Conservation (phyloP, 2,888 invertebrate genomes). For the Baccha elongata region DNA sequence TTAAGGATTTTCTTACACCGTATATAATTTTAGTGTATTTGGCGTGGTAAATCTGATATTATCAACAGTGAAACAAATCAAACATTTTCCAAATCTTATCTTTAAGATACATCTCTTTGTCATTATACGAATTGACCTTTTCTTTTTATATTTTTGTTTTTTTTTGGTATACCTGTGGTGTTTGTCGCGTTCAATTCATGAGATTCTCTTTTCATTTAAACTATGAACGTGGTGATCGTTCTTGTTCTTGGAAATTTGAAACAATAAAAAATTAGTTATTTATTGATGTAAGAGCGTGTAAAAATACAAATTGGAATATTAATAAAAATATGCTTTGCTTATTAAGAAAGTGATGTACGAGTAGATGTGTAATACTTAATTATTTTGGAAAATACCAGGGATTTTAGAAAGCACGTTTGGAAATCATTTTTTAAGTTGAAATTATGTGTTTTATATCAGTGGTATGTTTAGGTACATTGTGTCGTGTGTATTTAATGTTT, state of each 20-base stretch:
- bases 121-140: slow-evolving; percentile 45
- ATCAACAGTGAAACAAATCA: slow-evolving; percentile 69
- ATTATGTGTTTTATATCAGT: too few relatives aligned
- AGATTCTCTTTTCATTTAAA: slow-evolving; percentile 28
- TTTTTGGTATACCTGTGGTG: slow-evolving; percentile 54
- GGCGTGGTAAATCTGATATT: slow-evolving; percentile 60
- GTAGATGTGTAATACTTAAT: too few relatives aligned
- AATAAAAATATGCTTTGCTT: slow-evolving; percentile 36
- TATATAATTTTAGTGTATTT: slow-evolving; percentile 63
- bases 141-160: slow-evolving; percentile 12
- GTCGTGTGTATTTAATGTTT: too few relatives aligned
- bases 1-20: slow-evolving; percentile 49
- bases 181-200: slow-evolving; percentile 59
- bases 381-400: too few relatives aligned
- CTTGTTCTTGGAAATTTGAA: slow-evolving; percentile 62
- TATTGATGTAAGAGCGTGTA: slow-evolving; percentile 63
- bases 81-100: slow-evolving; percentile 61
- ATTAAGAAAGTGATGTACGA: slow-evolving; percentile 2
- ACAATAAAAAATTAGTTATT: slow-evolving; percentile 69
- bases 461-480: too few relatives aligned
- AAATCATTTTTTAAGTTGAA: too few relatives aligned
- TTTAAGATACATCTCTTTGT: slow-evolving; percentile 65
- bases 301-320: slow-evolving; percentile 67
- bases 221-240: slow-evolving; percentile 44
- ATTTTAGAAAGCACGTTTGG: too few relatives aligned